Evolutionary conservation across 2,113 vertebrate genomes (phyloP), one percentile per base, ranked within the genome.

Genomic region (Miniopterus natalensis): DNA sequence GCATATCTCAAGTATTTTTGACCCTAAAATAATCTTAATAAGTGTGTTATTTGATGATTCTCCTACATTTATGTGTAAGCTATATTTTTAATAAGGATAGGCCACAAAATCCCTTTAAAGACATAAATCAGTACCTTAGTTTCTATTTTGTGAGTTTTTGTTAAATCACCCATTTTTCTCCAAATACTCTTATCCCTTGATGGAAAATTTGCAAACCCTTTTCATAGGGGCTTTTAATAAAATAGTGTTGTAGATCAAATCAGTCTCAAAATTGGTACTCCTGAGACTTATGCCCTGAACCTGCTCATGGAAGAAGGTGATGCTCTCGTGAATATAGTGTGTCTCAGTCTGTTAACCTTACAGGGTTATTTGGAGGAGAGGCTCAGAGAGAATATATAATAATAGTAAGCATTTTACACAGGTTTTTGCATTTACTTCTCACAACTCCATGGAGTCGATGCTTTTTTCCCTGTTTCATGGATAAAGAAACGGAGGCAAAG

Each of bases 141-240:
- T 95, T 90, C 29, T 80, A 5, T 80, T 89, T 80, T 74, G 15
- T 68, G n/a, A 4, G 21, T 84, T 92, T 85, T 59, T 15, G 29
- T 86, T 63, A 81, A 71, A 68, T 81, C 53, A 13, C 42, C 1
- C 25, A 15, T 68, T 31, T 51, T 17, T 1, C 15, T 18, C 27
- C 47, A 70, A 78, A 63, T 74, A 23, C 8, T 84, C 42, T 79
- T 84, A 40, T 84, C 29, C 42, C 79, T 79, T 40, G 47, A 65
- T 73, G 31, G 47, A 65, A 90, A 90, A 74, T 73, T 93, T 65
- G 49, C 42, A 90, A 17, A 89, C 3, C 23, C 89, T 94, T 94
- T 73, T n/a, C 63, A 75, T n/a, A 51, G 20, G 66, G 49, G 5
- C 42, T 77, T 53, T 90, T 40, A 88, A 74, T 92, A 23, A 70